Base-by-base conservation (phyloP, 2,113 vertebrate genomes). In the Embiotoca jacksoni region DNA sequence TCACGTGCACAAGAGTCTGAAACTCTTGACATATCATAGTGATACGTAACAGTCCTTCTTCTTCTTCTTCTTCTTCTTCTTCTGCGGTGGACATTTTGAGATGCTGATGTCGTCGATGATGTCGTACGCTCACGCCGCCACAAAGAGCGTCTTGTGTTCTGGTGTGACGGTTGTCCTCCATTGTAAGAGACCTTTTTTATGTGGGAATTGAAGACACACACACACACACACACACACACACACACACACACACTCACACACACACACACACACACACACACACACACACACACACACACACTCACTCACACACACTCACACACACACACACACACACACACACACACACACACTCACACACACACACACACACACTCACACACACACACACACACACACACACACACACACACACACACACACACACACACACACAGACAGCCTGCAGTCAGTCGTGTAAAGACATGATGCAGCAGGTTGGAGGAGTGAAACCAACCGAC, bases 361-460 rank as follows among this genome's bases (percentile, higher is more conserved):
- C 80, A 65, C 75, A 75, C 69, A 61, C 64, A 36, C 41, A 35
- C n/a, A n/a, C n/a, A n/a, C n/a, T n/a, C n/a, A n/a, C n/a, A n/a
- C n/a, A n/a, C n/a, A n/a, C n/a, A n/a, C n/a, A 7, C 37, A 3
- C 2, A 3, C 37, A 39, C 37, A 41, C 6, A 41, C 39, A 41
- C 39, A 41, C 41, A 52, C 57, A 32, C 55, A 39, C 69, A 61
- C 64, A 52, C 72, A 57, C 70, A 37, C 72, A 65, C 74, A 60
- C 74, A 72, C 68, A 63, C 66, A 75, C 76, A 65, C 63, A 65
- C 80, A 65, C 75, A 75, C 69, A 61, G 60, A 36, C 41, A 35
- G 74, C 78, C 83, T 79, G 82, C 59, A 89, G 86, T 75, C 47
- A 83, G 64, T 90, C 85, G 67, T 85, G 86, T 89, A 70, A 89